Percentiles rank a stretch among this genome's conserved stretches.
These are phyloP conservation scores for Trisateles emortualis DNA, from an alignment of 2,888 invertebrate genomes.

Conservation along the genomic window DNA sequence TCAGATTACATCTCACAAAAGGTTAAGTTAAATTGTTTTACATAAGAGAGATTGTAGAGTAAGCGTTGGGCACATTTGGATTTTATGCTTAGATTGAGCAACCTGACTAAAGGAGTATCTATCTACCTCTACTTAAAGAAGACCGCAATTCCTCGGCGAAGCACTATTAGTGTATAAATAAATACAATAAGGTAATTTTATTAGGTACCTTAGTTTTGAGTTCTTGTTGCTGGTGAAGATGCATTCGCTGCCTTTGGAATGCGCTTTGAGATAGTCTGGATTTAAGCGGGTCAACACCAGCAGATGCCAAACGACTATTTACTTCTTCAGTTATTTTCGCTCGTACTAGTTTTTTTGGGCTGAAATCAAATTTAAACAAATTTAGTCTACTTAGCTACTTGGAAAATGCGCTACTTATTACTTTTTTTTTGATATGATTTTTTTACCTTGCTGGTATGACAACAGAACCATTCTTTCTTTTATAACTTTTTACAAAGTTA, in stretches of 20 bases:
- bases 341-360: slow-evolving; percentile 75
- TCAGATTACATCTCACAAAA: too few relatives aligned
- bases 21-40: too few relatives aligned
- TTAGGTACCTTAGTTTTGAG: slow-evolving; percentile 87
- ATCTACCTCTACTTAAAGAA: too few relatives aligned
- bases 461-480: slow-evolving; percentile 18
- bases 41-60: too few relatives aligned
- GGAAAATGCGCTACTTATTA: too few relatives aligned
- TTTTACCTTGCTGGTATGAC: slow-evolving; percentile 34
- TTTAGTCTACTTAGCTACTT: too few relatives aligned
- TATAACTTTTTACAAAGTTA: slow-evolving; percentile 20
- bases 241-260: slow-evolving; percentile 86
- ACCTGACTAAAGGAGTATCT: too few relatives aligned
- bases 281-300: slow-evolving; percentile 89
- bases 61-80: too few relatives aligned
- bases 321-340: slow-evolving; percentile 83
- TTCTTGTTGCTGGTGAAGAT: slow-evolving; percentile 86
- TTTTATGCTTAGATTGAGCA: too few relatives aligned
- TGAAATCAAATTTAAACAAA: slow-evolving; percentile 39
- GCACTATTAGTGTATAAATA: too few relatives aligned
- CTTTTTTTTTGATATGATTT: background rate
- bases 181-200: too few relatives aligned
- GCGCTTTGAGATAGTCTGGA: slow-evolving; percentile 84
- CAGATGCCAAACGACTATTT: slow-evolving; percentile 83
- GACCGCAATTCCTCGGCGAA: too few relatives aligned